Evolutionary conservation across 2,888 invertebrate species (phyloP).

Genomic region (Dilophus febrilis): DNA sequence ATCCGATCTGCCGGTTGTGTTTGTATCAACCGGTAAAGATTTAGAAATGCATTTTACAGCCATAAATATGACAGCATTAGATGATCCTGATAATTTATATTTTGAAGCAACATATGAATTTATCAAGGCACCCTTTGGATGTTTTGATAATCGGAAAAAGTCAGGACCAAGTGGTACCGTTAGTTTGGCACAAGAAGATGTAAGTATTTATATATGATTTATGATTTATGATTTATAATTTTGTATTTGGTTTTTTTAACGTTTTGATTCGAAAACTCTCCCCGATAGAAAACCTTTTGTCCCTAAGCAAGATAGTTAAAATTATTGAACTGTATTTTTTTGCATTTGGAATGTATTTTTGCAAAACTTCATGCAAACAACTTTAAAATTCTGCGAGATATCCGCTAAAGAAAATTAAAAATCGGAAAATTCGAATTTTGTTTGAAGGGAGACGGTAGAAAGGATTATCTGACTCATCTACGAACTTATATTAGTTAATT

Average conservation of each 20-base stretch:
- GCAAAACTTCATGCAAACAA: too few relatives aligned
- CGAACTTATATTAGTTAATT: too few relatives aligned
- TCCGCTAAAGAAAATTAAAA: too few relatives aligned
- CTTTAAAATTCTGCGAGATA: too few relatives aligned
- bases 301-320: too few relatives aligned
- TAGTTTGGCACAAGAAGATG: conserved; percentile 36
- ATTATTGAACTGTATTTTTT: too few relatives aligned
- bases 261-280: too few relatives aligned
- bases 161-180: conserved; percentile 65
- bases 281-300: too few relatives aligned
- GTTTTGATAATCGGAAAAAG: conserved; percentile 49
- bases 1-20: conserved; percentile 47
- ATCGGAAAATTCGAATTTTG: too few relatives aligned
- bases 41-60: conserved; percentile 70
- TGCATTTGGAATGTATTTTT: too few relatives aligned
- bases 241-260: neutral
- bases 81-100: conserved; percentile 69
- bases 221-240: neutral
- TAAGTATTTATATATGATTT: conserved; percentile 14
- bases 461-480: too few relatives aligned
- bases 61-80: conserved; percentile 64
- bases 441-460: too few relatives aligned
- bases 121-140: conserved; percentile 49
- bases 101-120: conserved; percentile 77
- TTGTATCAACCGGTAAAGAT: conserved; percentile 56